Evolutionary conservation across 2,797 vertebrate genomes (phyloP).

Genomic region (Scolopax bukidnonensis): DNA sequence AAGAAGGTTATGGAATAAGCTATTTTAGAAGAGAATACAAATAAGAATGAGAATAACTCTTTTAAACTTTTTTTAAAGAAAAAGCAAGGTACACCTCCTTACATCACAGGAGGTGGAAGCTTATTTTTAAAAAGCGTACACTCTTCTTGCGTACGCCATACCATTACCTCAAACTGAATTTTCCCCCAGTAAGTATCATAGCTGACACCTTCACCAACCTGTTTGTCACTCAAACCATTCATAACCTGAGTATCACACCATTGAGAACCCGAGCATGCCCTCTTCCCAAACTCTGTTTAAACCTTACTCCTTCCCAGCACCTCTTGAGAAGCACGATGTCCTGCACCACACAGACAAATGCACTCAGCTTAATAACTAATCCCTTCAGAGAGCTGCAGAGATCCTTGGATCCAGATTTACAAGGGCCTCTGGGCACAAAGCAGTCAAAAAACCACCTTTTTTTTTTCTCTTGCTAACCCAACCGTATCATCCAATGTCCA

Average conservation of each 20-base stretch:
- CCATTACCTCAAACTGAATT: neutral
- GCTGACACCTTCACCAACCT: neutral
- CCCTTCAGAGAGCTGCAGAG: neutral
- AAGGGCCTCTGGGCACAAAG: neutral
- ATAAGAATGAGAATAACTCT: neutral
- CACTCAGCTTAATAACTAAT: neutral
- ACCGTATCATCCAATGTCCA: neutral
- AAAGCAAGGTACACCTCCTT: neutral
- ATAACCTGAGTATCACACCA: neutral
- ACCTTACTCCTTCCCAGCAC: neutral
- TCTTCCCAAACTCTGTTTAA: neutral
- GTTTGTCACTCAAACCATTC: neutral
- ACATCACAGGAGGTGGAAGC: neutral
- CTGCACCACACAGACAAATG: neutral
- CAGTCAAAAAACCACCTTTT: constrained; percentile 19
- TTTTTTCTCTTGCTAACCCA: neutral
- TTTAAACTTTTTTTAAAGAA: neutral
- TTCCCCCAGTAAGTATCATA: neutral
- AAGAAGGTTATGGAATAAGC: neutral
- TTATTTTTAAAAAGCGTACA: neutral
- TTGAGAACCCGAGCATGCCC: neutral
- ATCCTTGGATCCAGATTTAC: neutral
- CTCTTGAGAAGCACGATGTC: neutral
- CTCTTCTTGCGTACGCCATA: neutral
- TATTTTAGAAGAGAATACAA: neutral